Percentiles rank a stretch among this genome's conserved stretches.
phyloP scores from a whole-genome alignment of 2,888 invertebrate species.

The Hecatera dysodea region DNA sequence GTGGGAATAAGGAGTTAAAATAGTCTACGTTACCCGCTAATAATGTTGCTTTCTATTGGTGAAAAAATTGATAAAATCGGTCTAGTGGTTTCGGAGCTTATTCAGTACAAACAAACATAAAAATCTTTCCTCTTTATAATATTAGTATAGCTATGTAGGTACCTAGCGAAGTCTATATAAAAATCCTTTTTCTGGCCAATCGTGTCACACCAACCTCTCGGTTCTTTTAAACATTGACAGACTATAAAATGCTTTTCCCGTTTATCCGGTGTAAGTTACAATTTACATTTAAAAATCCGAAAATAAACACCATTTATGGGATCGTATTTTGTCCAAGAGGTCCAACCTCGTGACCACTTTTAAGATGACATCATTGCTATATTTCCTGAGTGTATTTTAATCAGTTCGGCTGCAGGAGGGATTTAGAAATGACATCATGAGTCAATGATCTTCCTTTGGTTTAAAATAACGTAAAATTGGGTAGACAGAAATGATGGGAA shows the following conservation, averaged over 20 bases:
- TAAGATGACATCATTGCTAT: slow-evolving; percentile 51
- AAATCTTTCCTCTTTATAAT: too few relatives aligned
- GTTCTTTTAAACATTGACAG: background rate
- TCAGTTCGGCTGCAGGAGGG: slow-evolving; percentile 19
- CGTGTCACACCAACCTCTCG: background rate
- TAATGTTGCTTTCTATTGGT: too few relatives aligned
- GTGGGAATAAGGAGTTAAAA: too few relatives aligned
- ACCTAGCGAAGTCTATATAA: background rate
- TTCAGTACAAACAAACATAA: too few relatives aligned
- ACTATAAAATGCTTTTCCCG: background rate
- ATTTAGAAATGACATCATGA: slow-evolving; percentile 64
- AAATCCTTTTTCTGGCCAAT: background rate
- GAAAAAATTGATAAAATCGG: too few relatives aligned
- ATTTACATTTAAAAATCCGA: slow-evolving; percentile 5
- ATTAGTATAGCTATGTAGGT: too few relatives aligned
- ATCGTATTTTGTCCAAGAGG: slow-evolving; percentile 14
- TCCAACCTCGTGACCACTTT: slow-evolving; percentile 3
- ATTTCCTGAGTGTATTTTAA: slow-evolving; percentile 32
- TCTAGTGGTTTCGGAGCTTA: too few relatives aligned
- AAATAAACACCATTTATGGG: slow-evolving; percentile 19
- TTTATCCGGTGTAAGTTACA: background rate
- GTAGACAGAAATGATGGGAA: too few relatives aligned
- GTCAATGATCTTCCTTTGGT: slow-evolving; percentile 39
- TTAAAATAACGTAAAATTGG: too few relatives aligned
- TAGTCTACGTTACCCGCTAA: too few relatives aligned